Evolutionary conservation across 2,797 vertebrate species (phyloP), one percentile per base, ranked within the genome.

Genomic region (Gymnodraco acuticeps): DNA sequence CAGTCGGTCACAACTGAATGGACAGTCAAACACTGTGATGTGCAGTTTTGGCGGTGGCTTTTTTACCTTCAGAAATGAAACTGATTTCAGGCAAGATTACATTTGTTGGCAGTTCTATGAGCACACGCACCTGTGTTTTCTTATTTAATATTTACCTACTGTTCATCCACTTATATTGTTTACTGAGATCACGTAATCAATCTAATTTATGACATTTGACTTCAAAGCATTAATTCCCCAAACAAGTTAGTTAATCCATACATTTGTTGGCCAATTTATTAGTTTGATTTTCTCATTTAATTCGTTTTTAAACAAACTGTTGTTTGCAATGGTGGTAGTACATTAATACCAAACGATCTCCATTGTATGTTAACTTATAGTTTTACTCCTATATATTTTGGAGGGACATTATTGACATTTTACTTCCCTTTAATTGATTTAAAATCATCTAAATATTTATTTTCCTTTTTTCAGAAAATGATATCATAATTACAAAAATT

Each of bases 1-100:
- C 79, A 62, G 65, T 92, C 70, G 63, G 83, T 88, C 82, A 82
- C 88, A 85, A 83, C 13, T 85, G 87, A 78, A 89, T 89, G 74
- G 78, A 88, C 78, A 83, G 59, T 85, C 78, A 87, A 90, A 89
- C 80, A 82, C 71, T 87, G 86, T 80, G 83, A 80, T 77, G 45
- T 58, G 51, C 60, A 72, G 83, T 63, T 88, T 84, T 78, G 56
- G 38, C 47, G 43, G 55, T 19, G 77, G 54, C 51, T 38, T 70
- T 74, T 73, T 61, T 61, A 68, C 63, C 54, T 73, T 73, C 27
- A 46, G 67, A 71, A 78, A 78, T 59, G 42, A 81, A 88, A 84
- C 53, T 5, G 79, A 82, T 87, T 61, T 47, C 20, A 51, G 56
- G 51, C 46, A 38, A 82, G 76, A 87, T 82, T 60, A 55, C 64